phyloP scores from a whole-genome alignment of 2,888 invertebrate species.

The Dendrolimus pini region DNA sequence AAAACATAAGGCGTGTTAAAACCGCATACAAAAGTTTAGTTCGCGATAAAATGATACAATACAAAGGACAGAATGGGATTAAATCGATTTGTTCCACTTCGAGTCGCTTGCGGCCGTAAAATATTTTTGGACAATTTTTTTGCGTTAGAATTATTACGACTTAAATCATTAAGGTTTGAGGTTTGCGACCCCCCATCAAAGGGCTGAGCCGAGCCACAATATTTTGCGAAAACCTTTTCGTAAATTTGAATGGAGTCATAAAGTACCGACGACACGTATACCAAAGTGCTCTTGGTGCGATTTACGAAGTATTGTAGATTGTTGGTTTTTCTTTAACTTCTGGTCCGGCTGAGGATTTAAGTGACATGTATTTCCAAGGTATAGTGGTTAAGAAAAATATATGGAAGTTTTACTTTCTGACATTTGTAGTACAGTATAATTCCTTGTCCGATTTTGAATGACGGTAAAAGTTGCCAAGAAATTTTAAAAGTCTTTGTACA shows the following conservation, averaged over 20 bases:
- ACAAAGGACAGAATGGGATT: slow-evolving; percentile 47
- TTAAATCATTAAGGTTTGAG: slow-evolving; percentile 60
- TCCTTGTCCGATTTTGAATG: too few species aligned
- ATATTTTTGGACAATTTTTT: slow-evolving; percentile 63
- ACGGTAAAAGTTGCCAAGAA: too few species aligned
- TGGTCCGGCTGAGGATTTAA: too few species aligned
- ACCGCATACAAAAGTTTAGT: slow-evolving; percentile 17
- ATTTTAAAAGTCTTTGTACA: too few species aligned
- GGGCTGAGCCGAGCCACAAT: slow-evolving; percentile 31
- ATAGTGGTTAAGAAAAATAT: too few species aligned
- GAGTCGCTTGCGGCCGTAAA: slow-evolving; percentile 45
- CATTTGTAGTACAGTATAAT: too few species aligned
- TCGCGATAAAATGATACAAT: slow-evolving; percentile 30
- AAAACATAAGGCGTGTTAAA: slow-evolving; percentile 20
- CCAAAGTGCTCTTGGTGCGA: slow-evolving; percentile 25
- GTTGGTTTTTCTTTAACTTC: too few species aligned
- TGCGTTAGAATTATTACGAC: slow-evolving; percentile 44
- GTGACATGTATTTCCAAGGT: too few species aligned
- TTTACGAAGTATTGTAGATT: slow-evolving; percentile 61
- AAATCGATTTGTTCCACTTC: slow-evolving; percentile 59
- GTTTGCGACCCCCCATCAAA: slow-evolving; percentile 53
- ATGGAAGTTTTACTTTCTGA: too few species aligned
- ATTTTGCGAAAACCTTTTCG: slow-evolving; percentile 55
- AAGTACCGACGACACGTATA: slow-evolving; percentile 34
- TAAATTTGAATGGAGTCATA: slow-evolving; percentile 62